Percentiles rank a stretch among this genome's conserved stretches.
Evolutionary conservation across 2,113 vertebrate genomes (phyloP).

Genomic region (Tragelaphus strepsiceros): DNA sequence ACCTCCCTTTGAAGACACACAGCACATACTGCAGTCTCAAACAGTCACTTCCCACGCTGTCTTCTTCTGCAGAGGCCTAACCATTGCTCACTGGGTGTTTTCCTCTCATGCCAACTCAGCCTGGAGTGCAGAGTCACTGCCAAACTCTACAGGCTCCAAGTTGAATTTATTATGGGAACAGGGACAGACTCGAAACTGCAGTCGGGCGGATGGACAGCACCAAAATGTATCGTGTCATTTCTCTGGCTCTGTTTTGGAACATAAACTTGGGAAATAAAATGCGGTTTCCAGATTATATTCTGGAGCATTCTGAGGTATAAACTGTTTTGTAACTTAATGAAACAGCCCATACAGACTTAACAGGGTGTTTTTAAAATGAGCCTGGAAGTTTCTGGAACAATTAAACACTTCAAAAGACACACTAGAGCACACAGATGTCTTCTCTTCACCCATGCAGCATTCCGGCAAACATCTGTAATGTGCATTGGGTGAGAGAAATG

Average conservation of each 20-base stretch:
- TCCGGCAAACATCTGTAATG: conserved; percentile 33
- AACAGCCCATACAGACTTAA: conserved; percentile 4
- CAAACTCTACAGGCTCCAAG: neutral
- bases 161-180: neutral
- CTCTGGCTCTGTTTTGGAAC: conserved; percentile 14
- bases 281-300: conserved; percentile 25
- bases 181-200: neutral
- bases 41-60: neutral
- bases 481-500: neutral
- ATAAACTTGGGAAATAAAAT: neutral
- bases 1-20: neutral
- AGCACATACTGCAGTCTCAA: neutral
- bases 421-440: neutral
- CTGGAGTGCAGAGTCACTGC: neutral
- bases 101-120: neutral
- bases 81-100: neutral
- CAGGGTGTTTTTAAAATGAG: conserved; percentile 1
- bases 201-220: neutral
- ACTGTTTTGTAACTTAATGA: conserved; percentile 45
- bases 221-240: neutral
- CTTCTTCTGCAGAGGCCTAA: neutral
- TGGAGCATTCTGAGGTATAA: neutral
- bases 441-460: neutral
- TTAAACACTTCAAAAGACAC: neutral
- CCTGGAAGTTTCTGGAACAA: conserved; percentile 27